phyloP scores from a whole-genome alignment of 2,888 invertebrate species.

The Empis livida region DNA sequence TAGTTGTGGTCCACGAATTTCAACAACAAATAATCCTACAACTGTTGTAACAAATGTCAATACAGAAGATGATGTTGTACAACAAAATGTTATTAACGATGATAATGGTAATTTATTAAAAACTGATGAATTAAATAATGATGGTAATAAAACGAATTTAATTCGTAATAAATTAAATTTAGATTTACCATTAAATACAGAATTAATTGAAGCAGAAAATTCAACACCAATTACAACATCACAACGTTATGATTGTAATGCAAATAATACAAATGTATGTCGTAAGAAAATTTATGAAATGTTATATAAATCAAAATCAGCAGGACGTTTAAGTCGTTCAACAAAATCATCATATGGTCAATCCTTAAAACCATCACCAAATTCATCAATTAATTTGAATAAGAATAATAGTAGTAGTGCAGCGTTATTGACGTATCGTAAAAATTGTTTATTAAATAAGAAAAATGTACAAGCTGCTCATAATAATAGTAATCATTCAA shows the following conservation, averaged over 20 bases:
- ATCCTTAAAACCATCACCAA: slow-evolving; percentile 1
- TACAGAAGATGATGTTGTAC: too few species aligned
- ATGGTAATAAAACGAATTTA: not conserved
- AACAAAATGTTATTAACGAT: not conserved
- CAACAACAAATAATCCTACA: not conserved
- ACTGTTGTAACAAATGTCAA: too few species aligned
- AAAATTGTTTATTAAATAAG: not conserved
- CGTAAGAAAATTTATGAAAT: slow-evolving; percentile 6
- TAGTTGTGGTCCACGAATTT: slow-evolving; percentile 27
- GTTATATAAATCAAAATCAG: slow-evolving; percentile 9
- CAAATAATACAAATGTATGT: not conserved
- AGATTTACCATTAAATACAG: too few species aligned
- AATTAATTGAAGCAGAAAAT: too few species aligned
- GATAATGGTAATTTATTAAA: not conserved
- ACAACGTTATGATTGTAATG: too few species aligned
- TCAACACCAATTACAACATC: too few species aligned
- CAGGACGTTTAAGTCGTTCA: not conserved
- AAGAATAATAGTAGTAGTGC: not conserved
- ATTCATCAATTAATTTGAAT: not conserved
- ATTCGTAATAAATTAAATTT: too few species aligned
- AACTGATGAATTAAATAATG: not conserved
- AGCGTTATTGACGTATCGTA: not conserved
- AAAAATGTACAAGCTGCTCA: not conserved
- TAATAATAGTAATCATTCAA: not conserved
- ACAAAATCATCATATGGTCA: too few species aligned